Evolutionary conservation across 2,888 invertebrate species (phyloP).

Genomic region (Torymus texanus): DNA sequence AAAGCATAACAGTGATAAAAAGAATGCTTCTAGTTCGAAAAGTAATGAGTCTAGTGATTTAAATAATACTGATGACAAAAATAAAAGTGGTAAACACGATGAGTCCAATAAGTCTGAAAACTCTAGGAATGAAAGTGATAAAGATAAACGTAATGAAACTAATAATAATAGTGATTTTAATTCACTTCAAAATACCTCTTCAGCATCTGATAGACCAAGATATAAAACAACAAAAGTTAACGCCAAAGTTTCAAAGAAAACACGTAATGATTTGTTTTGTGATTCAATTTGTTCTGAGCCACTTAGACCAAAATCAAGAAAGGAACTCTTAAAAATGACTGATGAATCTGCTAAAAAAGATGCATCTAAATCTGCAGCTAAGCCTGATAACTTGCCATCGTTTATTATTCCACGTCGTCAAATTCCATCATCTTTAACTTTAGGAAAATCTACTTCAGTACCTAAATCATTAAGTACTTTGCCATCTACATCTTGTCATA

Average conservation of each 20-base stretch:
- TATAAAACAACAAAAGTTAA: slow-evolving; percentile 62
- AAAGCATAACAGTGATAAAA: slow-evolving; percentile 16
- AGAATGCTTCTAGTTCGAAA: not conserved
- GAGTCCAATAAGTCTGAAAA: slow-evolving; percentile 3
- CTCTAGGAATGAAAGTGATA: slow-evolving; percentile 20
- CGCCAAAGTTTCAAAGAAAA: slow-evolving; percentile 77
- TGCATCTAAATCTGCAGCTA: slow-evolving; percentile 14
- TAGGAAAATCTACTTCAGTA: not conserved
- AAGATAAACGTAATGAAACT: not conserved
- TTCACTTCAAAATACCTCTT: slow-evolving; percentile 21
- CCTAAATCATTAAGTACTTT: not conserved
- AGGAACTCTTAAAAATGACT: slow-evolving; percentile 46
- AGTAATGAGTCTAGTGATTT: not conserved
- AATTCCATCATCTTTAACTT: slow-evolving; percentile 17
- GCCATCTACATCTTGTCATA: not conserved
- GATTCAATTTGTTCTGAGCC: slow-evolving; percentile 70
- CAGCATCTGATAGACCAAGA: slow-evolving; percentile 65
- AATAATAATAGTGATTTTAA: slow-evolving; percentile 20
- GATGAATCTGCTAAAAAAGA: not conserved
- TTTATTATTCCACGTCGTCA: slow-evolving; percentile 52
- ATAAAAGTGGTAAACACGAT: slow-evolving; percentile 11
- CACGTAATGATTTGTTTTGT: slow-evolving; percentile 78
- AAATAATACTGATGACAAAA: slow-evolving; percentile 9
- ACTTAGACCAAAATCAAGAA: slow-evolving; percentile 74
- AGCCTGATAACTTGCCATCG: slow-evolving; percentile 5